These are phyloP conservation scores for Leptinotarsa haldemani DNA, from an alignment of 2,888 invertebrate genomes.

Conservation along the genomic window DNA sequence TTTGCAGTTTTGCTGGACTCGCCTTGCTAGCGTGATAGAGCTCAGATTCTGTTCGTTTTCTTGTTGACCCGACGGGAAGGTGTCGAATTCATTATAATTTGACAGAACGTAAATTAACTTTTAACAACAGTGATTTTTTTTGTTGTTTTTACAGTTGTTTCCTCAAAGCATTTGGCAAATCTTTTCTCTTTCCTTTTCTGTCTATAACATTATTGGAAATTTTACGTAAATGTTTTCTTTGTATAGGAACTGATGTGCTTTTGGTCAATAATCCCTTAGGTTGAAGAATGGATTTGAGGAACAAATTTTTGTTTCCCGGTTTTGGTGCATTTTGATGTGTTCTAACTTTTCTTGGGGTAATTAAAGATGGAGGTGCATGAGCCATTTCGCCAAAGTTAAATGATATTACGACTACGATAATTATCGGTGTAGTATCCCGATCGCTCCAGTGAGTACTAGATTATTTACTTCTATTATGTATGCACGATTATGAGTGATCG, in stretches of 20 bases:
- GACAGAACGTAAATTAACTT: too few relatives aligned
- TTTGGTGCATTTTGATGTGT: slow-evolving; percentile 53
- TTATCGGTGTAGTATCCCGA: too few relatives aligned
- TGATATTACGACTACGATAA: too few relatives aligned
- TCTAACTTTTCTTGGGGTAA: slow-evolving; percentile 68
- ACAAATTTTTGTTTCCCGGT: slow-evolving; percentile 73
- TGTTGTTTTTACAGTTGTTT: slow-evolving; percentile 72
- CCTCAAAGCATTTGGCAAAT: slow-evolving; percentile 71
- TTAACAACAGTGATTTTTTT: slow-evolving; percentile 69
- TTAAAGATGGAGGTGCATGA: slow-evolving; percentile 78
- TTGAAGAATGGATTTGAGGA: slow-evolving; percentile 70
- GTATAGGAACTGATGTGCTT: slow-evolving; percentile 15
- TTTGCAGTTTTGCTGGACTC: too few relatives aligned
- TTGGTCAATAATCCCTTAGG: slow-evolving; percentile 16
- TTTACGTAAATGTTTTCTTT: slow-evolving; percentile 47
- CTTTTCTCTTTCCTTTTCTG: slow-evolving; percentile 72
- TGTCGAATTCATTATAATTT: too few relatives aligned
- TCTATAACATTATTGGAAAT: slow-evolving; percentile 59
- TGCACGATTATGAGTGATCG: too few relatives aligned
- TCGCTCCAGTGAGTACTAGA: too few relatives aligned
- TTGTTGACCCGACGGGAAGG: too few relatives aligned
- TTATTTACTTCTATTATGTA: too few relatives aligned
- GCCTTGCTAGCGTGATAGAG: too few relatives aligned
- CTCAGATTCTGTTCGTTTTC: too few relatives aligned
- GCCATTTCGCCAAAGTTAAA: slow-evolving; percentile 82